Evolutionary conservation across 2,797 vertebrate species (phyloP).

Genomic region (Hypotaenidia okinawae): DNA sequence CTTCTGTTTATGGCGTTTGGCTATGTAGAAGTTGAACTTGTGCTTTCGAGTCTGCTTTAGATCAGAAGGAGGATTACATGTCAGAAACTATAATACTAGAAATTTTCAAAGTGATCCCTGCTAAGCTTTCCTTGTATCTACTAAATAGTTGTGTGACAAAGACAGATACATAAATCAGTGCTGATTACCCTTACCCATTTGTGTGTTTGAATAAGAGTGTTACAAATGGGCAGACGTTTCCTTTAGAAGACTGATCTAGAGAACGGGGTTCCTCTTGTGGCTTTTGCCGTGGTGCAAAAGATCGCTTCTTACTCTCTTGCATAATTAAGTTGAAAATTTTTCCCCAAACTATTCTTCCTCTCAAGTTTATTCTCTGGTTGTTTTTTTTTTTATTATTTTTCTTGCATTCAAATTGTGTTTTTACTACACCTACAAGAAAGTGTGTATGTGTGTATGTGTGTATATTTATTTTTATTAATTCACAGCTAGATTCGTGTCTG

Average conservation of each 20-base stretch:
- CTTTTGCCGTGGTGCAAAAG: neutral
- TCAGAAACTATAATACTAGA: conserved; percentile 38
- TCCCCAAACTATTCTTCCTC: neutral
- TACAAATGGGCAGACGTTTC: conserved; percentile 20
- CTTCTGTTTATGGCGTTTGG: neutral
- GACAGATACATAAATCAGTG: neutral
- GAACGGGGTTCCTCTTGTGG: neutral
- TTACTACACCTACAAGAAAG: neutral
- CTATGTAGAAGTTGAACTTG: conserved; percentile 31
- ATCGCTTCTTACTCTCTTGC: neutral
- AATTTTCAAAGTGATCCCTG: conserved; percentile 24
- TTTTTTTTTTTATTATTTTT: neutral
- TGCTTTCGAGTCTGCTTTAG: conserved; percentile 28
- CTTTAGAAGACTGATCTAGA: neutral
- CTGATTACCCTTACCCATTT: neutral
- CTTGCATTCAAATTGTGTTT: neutral
- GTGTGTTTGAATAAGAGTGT: neutral
- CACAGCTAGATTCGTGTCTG: neutral
- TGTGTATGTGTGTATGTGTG: neutral
- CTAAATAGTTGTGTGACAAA: neutral
- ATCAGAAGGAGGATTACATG: neutral
- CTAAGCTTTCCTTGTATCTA: conserved; percentile 20
- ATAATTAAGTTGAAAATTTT: neutral
- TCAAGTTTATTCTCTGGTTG: neutral
- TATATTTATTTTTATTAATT: neutral